Conservation (phyloP, 2,888 invertebrate genomes). For the Drosophila rubida region DNA sequence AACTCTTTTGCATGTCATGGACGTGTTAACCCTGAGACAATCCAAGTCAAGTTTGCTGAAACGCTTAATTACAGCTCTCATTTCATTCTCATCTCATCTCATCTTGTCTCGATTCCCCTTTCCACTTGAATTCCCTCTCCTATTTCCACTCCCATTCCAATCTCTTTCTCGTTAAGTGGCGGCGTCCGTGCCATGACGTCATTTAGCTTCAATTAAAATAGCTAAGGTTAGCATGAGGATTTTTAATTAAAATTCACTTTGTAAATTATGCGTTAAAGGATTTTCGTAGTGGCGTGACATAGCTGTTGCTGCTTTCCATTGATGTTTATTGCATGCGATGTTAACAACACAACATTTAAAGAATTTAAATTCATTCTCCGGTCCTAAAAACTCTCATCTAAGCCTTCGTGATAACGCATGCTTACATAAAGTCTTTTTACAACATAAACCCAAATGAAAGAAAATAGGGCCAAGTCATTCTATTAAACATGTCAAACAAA, state of each 20-base stretch:
- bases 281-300: slow-evolving; percentile 53
- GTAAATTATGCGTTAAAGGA: slow-evolving; percentile 76
- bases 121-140: neutral
- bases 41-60: slow-evolving; percentile 56
- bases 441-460: neutral
- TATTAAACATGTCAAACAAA: neutral
- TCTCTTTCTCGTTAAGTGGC: slow-evolving; percentile 11
- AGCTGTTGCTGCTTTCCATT: slow-evolving; percentile 24
- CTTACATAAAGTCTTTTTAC: neutral
- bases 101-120: slow-evolving; percentile 12
- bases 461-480: neutral
- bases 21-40: slow-evolving; percentile 52
- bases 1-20: slow-evolving; percentile 63
- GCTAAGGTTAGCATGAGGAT: slow-evolving; percentile 77
- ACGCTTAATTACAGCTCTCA: slow-evolving; percentile 69
- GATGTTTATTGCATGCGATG: slow-evolving; percentile 29
- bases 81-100: slow-evolving; percentile 4
- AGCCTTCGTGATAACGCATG: slow-evolving; percentile 3
- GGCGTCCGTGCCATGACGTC: slow-evolving; percentile 62
- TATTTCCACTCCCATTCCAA: slow-evolving; percentile 45
- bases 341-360: slow-evolving; percentile 30
- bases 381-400: slow-evolving; percentile 1
- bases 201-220: slow-evolving; percentile 80
- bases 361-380: slow-evolving; percentile 22
- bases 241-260: slow-evolving; percentile 81